phyloP scores from a whole-genome alignment of 2,888 invertebrate genomes.

The Orchestes rusci region DNA sequence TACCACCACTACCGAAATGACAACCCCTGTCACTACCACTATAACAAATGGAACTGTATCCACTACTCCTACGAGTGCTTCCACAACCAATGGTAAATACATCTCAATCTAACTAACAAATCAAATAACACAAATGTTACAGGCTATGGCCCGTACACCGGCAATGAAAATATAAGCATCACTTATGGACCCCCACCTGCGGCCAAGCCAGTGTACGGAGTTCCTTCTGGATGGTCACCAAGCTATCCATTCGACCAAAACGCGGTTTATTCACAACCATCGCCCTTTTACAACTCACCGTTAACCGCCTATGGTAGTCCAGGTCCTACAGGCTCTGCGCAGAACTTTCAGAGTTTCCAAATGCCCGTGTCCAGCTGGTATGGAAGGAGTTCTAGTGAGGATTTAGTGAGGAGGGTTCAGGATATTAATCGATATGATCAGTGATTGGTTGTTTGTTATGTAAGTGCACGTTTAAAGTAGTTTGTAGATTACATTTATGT shows the following conservation, averaged over 20 bases:
- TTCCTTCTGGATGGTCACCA: slow-evolving; percentile 17
- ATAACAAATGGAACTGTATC: slow-evolving; percentile 20
- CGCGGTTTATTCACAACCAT: neutral
- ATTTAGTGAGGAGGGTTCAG: slow-evolving; percentile 14
- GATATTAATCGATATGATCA: slow-evolving; percentile 15
- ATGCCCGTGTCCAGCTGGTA: slow-evolving; percentile 20
- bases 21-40: slow-evolving; percentile 4
- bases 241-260: slow-evolving; percentile 10
- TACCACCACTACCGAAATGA: slow-evolving; percentile 11
- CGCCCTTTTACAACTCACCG: slow-evolving; percentile 9
- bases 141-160: slow-evolving; percentile 40
- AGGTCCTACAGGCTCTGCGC: neutral
- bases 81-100: slow-evolving; percentile 26
- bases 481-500: too few species aligned
- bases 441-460: too few species aligned
- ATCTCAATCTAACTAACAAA: too few species aligned
- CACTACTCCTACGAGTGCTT: slow-evolving; percentile 31
- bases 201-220: slow-evolving; percentile 23
- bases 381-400: slow-evolving; percentile 13
- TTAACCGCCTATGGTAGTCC: slow-evolving; percentile 13
- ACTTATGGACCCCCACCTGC: slow-evolving; percentile 38
- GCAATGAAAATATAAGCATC: slow-evolving; percentile 39
- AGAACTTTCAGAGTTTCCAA: slow-evolving; percentile 14
- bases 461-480: too few species aligned
- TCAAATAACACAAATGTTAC: too few species aligned